Base-by-base conservation (phyloP, 92 coral and sea anemone species). In the Epizoanthus scotinus region DNA sequence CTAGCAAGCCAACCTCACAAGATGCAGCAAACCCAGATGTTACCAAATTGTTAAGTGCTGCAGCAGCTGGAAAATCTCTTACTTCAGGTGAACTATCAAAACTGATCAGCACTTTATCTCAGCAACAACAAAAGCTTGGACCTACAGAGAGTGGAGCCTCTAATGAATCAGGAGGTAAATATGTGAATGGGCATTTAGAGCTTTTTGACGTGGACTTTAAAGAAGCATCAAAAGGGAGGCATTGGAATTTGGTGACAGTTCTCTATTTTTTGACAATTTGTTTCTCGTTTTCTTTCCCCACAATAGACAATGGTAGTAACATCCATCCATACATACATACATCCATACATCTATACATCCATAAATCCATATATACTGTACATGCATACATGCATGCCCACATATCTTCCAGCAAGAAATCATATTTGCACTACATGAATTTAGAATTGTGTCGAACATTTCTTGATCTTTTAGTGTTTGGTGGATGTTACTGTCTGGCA, bases 21-120 rank as follows among this genome's bases (percentile, higher is more conserved):
- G 81, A 34, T 17, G 17, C 55, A 21, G 81, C 59, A 10, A 75
- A 59, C 42, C 53, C 71, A 28, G 89, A 86, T 53, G 85, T 86
- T 24, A 29, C 77, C 70, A 75, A 65, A 21, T 75, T 96, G 67
- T 79, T 96, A 60, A 84, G 89, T 71, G 90, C 90, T 62, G 99
- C 99, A 25, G 99, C 99, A 0, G 81, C 91, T 29, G 99, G 99
- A 50, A 89, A 67, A 59, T 85, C 86, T 44, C 89, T 96, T 70
- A 90, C 98, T 18, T 78, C 94, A 31, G 89, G 88, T 72, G 94
- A 96, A 85, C 83, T 91, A 84, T 85, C 96, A 6, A 89, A 89
- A 86, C 89, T 96, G 81, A 96, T 96, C 77, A 91, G 87, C 83
- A 86, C 77, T 68, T 89, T 96, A 63, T 91, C 99, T 42, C 92